Evolutionary conservation across 2,888 invertebrate genomes (phyloP), one percentile per base, ranked within the genome.

Genomic region (Lysandra coridon): DNA sequence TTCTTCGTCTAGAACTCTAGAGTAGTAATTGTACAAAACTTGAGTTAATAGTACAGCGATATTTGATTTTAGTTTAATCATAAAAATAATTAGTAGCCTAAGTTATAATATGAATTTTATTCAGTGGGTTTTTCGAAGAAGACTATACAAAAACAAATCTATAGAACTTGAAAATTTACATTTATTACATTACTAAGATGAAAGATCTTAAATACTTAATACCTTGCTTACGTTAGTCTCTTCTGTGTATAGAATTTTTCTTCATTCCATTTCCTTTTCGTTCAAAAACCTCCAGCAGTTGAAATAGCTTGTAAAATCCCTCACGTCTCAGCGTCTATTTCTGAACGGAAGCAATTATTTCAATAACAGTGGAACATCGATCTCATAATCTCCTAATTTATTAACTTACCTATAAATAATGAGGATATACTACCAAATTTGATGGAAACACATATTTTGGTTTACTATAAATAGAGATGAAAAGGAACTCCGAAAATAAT

Each of bases 331-430:
- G 33, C 12, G 5, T 69, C 69, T 69, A 69, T 37, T 69, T 37
- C 17, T 69, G 69, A 69, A 69, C 69, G 69, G 69, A 69, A 37
- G 69, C 33, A 69, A 69, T 69, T 33, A 69, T 69, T 69, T 17
- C 69, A 69, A 69, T 69, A 37, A 69, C 33, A 69, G 69, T 37
- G 33, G 5, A 69, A 14, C 33, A 69, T 69, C 69, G 37, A 69
- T 69, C 69, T 69, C 33, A 37, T 33, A 69, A 69, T 69, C 69
- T 69, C 69, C 33, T 6, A 69, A 69, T 69, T 69, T 69, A 69
- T 64, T 30, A 10, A 12, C 12, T 4, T 1, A 33, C 12, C 33
- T 69, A 69, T 33, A 69, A 37, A 69, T 69, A 69, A 37, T 33
- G 69, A 69, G 69, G 30, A 69, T 69, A 6, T 5, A 17, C 33